Percentiles rank a stretch among this genome's conserved stretches.
Conservation (phyloP, 1,140 invertebrate genomes). For the Hydropsyche tenuis region DNA sequence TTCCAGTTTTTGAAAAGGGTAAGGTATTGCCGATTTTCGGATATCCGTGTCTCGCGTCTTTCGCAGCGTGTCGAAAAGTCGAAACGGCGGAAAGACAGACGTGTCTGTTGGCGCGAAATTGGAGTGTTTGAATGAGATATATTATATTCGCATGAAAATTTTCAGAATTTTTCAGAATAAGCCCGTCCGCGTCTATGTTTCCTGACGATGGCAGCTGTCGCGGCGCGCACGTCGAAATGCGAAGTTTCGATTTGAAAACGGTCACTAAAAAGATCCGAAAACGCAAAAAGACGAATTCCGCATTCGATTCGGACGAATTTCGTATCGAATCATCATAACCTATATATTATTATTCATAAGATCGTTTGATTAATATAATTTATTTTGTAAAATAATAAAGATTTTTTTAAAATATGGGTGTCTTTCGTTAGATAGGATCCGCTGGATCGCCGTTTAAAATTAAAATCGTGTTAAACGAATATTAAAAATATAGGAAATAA, state of each 20-base stretch:
- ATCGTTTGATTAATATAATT: too few species aligned
- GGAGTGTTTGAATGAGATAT: background rate
- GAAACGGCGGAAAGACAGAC: background rate
- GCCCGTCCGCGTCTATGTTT: slow-evolving; percentile 36
- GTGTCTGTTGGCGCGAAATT: slow-evolving; percentile 4
- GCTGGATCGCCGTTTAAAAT: too few species aligned
- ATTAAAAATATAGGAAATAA: too few species aligned
- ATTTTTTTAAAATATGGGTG: too few species aligned
- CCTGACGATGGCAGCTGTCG: slow-evolving; percentile 47
- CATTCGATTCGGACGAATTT: too few species aligned
- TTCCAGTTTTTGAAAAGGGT: background rate
- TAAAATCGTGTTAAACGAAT: too few species aligned
- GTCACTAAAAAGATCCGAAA: background rate
- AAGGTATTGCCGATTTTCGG: background rate
- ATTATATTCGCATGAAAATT: too few species aligned
- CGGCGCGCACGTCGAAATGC: slow-evolving; percentile 11
- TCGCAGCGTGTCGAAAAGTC: background rate
- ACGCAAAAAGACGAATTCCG: too few species aligned
- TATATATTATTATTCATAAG: too few species aligned
- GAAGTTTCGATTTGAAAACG: slow-evolving; percentile 48
- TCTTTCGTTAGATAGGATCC: too few species aligned
- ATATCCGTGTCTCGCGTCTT: background rate
- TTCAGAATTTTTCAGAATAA: background rate
- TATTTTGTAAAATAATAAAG: too few species aligned
- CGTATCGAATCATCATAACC: too few species aligned